phyloP scores from a whole-genome alignment of 1,140 invertebrate species.

The Drosophila ogumai region DNA sequence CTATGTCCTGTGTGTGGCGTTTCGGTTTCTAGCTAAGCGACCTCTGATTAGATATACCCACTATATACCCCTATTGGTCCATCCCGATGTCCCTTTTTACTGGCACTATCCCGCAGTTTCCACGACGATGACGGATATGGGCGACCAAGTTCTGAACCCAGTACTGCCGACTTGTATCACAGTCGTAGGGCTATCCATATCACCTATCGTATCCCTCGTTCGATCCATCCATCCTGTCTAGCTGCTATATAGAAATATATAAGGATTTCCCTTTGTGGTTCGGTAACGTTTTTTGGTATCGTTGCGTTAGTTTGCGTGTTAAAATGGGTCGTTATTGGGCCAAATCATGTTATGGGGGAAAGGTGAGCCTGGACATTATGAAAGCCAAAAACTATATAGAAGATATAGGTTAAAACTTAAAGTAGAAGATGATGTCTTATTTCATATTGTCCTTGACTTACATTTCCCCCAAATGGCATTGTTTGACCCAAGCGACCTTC shows the following conservation, averaged over 20 bases:
- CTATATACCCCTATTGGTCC: constrained; percentile 56
- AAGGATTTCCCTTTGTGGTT: constrained; percentile 32
- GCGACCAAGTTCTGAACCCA: constrained; percentile 49
- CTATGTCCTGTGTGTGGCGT: constrained; percentile 19
- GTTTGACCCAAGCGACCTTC: neutral
- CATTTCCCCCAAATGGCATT: neutral
- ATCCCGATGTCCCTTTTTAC: constrained; percentile 14
- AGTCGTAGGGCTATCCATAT: constrained; percentile 43
- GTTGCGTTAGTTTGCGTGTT: constrained; percentile 31
- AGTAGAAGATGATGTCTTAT: neutral
- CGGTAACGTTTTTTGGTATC: constrained; percentile 46
- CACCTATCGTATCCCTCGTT: constrained; percentile 2
- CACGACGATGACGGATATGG: constrained; percentile 57
- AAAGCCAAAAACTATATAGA: neutral
- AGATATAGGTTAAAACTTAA: neutral
- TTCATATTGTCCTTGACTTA: neutral
- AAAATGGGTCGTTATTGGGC: neutral
- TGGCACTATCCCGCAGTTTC: constrained; percentile 27
- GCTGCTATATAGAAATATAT: constrained; percentile 46
- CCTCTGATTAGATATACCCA: constrained; percentile 47
- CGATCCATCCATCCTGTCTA: constrained; percentile 9
- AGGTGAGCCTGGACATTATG: neutral
- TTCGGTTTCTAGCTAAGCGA: constrained; percentile 66
- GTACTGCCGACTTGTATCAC: constrained; percentile 70
- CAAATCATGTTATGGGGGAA: neutral